Conservation (phyloP, 2,113 vertebrate species). For the Cochlearius cochlearius region DNA sequence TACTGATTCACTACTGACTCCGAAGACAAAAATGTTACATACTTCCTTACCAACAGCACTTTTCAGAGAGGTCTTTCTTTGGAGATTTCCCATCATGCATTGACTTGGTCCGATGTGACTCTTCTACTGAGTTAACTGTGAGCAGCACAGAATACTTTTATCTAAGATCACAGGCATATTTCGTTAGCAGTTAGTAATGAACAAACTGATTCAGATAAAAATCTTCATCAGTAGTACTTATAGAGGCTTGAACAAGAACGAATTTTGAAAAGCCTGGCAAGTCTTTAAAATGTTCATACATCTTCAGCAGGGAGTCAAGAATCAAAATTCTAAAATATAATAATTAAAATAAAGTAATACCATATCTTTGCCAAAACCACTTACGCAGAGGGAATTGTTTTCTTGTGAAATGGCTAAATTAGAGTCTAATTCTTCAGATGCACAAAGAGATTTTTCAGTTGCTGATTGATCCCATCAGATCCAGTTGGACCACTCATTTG, state of each 20-base stretch:
- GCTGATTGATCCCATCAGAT: neutral
- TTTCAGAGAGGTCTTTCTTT: neutral
- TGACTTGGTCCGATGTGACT: neutral
- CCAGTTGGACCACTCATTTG: neutral
- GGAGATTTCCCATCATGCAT: neutral
- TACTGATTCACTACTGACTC: neutral
- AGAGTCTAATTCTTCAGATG: neutral
- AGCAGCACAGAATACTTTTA: neutral
- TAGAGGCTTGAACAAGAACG: neutral
- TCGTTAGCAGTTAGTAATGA: neutral
- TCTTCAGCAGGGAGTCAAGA: neutral
- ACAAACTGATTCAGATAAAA: constrained; percentile 21
- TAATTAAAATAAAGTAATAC: neutral
- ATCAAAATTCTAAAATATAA: neutral
- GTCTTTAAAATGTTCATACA: neutral
- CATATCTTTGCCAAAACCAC: neutral
- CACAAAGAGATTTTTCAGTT: neutral
- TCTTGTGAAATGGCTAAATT: neutral
- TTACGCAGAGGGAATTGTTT: neutral
- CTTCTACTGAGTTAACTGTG: neutral
- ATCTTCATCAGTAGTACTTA: neutral
- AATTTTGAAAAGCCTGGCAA: constrained; percentile 13
- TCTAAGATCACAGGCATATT: neutral
- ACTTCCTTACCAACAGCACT: neutral
- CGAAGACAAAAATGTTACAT: neutral